Conservation (phyloP, 2,888 invertebrate species). For the Phania funesta region DNA sequence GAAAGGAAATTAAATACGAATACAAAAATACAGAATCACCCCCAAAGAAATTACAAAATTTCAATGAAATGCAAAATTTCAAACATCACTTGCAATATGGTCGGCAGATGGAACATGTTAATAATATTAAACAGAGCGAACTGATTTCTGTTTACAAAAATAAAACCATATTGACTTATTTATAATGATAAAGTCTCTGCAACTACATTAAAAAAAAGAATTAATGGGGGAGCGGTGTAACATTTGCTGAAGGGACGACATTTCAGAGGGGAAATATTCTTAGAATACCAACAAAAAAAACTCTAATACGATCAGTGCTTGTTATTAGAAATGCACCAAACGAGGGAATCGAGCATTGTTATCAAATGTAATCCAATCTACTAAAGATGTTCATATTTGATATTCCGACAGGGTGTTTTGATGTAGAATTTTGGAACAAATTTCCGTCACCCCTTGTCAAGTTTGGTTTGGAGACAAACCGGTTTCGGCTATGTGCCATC, state of each 20-base stretch:
- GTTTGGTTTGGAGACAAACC: no score
- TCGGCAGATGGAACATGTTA: constrained; percentile 59
- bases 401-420: no score
- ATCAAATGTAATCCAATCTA: constrained; percentile 45
- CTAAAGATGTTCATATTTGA: neutral
- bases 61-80: neutral
- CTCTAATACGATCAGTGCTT: constrained; percentile 6
- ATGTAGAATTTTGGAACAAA: no score
- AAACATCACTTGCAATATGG: constrained; percentile 53
- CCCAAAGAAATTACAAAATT: neutral
- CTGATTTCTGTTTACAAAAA: constrained; percentile 11
- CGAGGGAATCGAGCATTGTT: constrained; percentile 37
- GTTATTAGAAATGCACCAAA: constrained; percentile 36
- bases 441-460: no score
- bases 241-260: constrained; percentile 18
- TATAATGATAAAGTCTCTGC: constrained; percentile 2
- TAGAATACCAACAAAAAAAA: neutral
- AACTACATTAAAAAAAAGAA: constrained; percentile 15
- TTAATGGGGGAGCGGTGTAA: constrained; percentile 14
- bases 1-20: constrained; percentile 1
- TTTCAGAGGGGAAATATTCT: neutral
- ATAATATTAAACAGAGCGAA: constrained; percentile 17
- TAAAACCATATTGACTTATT: constrained; percentile 14
- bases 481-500: no score
- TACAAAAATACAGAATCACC: neutral